phyloP scores from a whole-genome alignment of 1,140 invertebrate species.

The Drosophila ficusphila region DNA sequence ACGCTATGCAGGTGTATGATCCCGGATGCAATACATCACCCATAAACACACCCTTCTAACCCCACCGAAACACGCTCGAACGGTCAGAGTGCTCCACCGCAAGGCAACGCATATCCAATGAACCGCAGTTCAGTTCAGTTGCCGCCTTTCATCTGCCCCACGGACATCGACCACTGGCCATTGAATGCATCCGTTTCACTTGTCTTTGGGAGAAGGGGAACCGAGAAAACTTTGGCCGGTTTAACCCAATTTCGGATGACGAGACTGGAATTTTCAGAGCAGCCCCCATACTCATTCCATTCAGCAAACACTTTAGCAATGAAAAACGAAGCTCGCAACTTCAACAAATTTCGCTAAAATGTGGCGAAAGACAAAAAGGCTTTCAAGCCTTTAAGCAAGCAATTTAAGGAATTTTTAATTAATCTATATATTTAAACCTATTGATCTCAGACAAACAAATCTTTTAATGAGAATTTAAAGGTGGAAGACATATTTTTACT shows the following conservation, averaged over 20 bases:
- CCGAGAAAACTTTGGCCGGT: conserved; percentile 15
- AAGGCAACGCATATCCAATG: conserved; percentile 56
- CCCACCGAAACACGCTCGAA: background rate
- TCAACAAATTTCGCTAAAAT: too few relatives aligned
- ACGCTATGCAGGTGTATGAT: background rate
- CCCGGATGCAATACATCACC: background rate
- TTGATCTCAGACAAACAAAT: too few relatives aligned
- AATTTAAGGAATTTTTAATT: too few relatives aligned
- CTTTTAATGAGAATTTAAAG: too few relatives aligned
- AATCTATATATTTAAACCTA: too few relatives aligned
- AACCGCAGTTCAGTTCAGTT: conserved; percentile 38
- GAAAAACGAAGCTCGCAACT: background rate
- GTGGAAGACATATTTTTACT: too few relatives aligned
- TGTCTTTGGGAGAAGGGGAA: background rate
- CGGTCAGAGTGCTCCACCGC: conserved; percentile 22
- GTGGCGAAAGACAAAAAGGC: too few relatives aligned
- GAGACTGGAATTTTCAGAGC: conserved; percentile 5
- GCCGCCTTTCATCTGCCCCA: conserved; percentile 23
- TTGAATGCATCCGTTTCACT: conserved; percentile 18
- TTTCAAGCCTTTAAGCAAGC: too few relatives aligned
- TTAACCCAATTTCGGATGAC: conserved; percentile 35
- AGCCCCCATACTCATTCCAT: background rate
- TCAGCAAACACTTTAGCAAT: background rate
- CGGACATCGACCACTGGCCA: conserved; percentile 26
- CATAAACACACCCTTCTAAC: background rate